Conservation (phyloP, 2,888 invertebrate species). For the Acanthosoma haemorrhoidale region DNA sequence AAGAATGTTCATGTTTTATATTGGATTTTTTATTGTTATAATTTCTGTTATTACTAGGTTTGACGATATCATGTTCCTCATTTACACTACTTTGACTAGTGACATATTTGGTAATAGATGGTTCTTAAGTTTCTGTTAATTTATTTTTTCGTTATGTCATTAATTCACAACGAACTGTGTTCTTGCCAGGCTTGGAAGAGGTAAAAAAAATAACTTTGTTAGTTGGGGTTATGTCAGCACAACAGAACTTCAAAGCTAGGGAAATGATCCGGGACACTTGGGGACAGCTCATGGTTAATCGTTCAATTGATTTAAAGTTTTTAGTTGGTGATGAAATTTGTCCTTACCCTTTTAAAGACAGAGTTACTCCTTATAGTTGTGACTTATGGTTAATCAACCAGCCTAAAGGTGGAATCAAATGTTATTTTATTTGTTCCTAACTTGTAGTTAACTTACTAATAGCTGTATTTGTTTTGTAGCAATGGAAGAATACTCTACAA, state of each 20-base stretch:
- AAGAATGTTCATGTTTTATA: constrained; percentile 16
- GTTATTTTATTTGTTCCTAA: neutral
- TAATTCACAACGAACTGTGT: no score
- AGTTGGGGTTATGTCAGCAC: constrained; percentile 30
- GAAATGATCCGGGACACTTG: constrained; percentile 41
- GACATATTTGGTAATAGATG: neutral
- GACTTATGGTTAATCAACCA: constrained; percentile 25
- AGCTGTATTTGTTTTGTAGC: neutral
- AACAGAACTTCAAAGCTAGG: constrained; percentile 16
- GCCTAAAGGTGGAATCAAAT: constrained; percentile 27
- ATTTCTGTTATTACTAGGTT: neutral
- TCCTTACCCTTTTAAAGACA: constrained; percentile 37
- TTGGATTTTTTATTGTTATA: neutral
- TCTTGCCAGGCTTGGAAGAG: neutral
- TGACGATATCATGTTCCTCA: constrained; percentile 1
- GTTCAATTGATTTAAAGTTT: constrained; percentile 39
- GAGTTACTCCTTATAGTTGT: constrained; percentile 37
- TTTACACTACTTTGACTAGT: neutral
- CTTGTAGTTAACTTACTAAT: neutral
- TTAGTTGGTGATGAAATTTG: constrained; percentile 40
- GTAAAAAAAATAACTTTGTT: neutral
- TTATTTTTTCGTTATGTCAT: no score
- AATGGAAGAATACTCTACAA: constrained; percentile 1
- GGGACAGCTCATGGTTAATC: constrained; percentile 35
- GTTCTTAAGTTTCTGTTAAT: no score